Conservation (phyloP, 2,113 vertebrate species). For the Entosphenus tridentatus region DNA sequence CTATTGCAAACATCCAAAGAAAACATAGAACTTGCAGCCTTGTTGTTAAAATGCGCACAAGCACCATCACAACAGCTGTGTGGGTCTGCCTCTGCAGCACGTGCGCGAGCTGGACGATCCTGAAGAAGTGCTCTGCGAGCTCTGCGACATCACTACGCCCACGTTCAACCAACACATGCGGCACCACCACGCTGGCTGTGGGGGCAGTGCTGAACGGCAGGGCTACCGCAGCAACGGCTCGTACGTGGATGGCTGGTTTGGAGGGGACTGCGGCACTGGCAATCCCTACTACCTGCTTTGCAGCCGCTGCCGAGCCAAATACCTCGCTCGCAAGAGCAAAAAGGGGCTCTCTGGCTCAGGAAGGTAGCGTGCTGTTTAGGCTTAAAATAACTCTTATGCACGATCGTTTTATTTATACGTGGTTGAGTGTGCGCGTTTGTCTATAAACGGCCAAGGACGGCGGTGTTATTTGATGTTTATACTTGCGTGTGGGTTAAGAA, state of each 20-base stretch:
- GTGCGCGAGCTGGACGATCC: slow-evolving; percentile 82
- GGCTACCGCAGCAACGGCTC: slow-evolving; percentile 93
- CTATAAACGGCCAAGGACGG: background rate
- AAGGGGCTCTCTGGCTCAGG: slow-evolving; percentile 46
- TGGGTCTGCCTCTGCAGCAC: slow-evolving; percentile 31
- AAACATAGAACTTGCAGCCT: no score
- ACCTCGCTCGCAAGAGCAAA: slow-evolving; percentile 66
- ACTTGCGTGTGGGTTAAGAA: background rate
- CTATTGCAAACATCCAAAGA: no score
- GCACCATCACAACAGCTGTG: no score
- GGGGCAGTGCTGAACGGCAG: slow-evolving; percentile 77
- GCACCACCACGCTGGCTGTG: slow-evolving; percentile 76
- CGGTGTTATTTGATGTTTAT: no score
- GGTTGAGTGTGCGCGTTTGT: no score
- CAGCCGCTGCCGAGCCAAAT: slow-evolving; percentile 69
- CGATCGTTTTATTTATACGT: background rate
- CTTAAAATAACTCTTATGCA: background rate
- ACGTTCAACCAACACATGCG: slow-evolving; percentile 99
- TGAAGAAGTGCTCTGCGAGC: slow-evolving; percentile 74
- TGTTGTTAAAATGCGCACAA: no score
- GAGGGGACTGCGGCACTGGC: slow-evolving; percentile 81
- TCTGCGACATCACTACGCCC: slow-evolving; percentile 68
- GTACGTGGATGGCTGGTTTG: slow-evolving; percentile 94
- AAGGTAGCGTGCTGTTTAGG: slow-evolving; percentile 26
- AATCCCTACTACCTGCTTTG: slow-evolving; percentile 88